Percentiles rank a stretch among this genome's conserved stretches.
phyloP scores from a whole-genome alignment of 2,797 vertebrate genomes.

The Sus cebifrons region DNA sequence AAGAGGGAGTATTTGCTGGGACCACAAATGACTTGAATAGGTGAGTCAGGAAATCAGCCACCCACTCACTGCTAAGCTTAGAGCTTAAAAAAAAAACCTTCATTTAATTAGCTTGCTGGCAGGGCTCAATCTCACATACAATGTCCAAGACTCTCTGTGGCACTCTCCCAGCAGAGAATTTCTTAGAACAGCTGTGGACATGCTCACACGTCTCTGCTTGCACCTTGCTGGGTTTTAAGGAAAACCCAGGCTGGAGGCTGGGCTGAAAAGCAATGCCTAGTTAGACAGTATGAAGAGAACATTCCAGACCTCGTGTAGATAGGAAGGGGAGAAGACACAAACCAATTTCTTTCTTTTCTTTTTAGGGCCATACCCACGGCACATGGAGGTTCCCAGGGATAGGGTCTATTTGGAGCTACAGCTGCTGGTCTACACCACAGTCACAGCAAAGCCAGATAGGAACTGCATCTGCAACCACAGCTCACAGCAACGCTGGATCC shows the following conservation, averaged over 20 bases:
- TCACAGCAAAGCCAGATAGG: no score
- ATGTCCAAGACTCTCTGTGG: background rate
- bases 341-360: background rate
- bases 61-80: constrained; percentile 68
- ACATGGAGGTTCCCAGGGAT: no score
- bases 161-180: background rate
- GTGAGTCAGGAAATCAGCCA: constrained; percentile 79
- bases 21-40: constrained; percentile 71
- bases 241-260: background rate
- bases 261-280: background rate
- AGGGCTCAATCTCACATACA: constrained; percentile 28
- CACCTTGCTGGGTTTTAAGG: background rate
- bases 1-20: constrained; percentile 57
- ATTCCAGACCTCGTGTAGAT: background rate
- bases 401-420: no score
- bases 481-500: no score
- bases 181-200: background rate
- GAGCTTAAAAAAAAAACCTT: constrained; percentile 47
- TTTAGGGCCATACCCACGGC: no score
- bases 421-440: no score
- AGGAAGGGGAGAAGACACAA: background rate
- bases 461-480: no score
- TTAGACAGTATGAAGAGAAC: background rate
- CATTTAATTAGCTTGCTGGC: background rate
- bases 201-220: background rate